These are phyloP conservation scores for Pyrgilauda ruficollis DNA, from an alignment of 2,113 vertebrate species.

Conservation along the genomic window DNA sequence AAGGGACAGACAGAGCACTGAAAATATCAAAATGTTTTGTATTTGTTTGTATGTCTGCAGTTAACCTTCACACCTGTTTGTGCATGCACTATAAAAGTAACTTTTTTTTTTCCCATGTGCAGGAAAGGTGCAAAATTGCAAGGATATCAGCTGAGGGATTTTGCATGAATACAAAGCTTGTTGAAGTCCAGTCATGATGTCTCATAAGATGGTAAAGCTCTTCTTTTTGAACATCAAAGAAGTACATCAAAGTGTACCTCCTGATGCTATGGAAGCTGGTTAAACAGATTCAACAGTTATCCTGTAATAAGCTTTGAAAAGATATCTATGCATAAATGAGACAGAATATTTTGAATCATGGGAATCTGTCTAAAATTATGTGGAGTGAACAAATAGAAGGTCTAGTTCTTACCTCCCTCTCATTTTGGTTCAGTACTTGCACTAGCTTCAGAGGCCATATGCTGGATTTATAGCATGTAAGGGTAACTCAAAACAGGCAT, in stretches of 20 bases:
- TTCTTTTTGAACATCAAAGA: slow-evolving; percentile 37
- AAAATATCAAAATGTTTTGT: background rate
- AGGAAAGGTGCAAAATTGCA: background rate
- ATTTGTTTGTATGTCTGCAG: background rate
- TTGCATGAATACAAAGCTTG: background rate
- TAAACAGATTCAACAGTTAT: slow-evolving; percentile 50
- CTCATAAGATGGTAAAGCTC: slow-evolving; percentile 10
- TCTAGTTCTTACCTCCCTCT: background rate
- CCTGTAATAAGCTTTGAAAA: slow-evolving; percentile 38
- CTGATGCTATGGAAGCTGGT: background rate
- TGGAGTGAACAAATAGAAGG: background rate
- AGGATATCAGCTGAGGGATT: background rate
- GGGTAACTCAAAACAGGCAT: background rate
- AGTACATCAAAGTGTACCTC: slow-evolving; percentile 28
- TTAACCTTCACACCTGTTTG: background rate
- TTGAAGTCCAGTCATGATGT: background rate
- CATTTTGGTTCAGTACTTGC: background rate
- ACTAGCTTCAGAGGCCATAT: background rate
- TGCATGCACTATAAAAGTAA: background rate
- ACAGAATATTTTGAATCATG: slow-evolving; percentile 13
- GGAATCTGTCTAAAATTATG: background rate
- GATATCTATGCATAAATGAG: slow-evolving; percentile 5
- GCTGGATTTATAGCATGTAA: background rate
- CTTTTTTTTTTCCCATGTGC: background rate
- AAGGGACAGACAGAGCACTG: background rate